Evolutionary conservation across 2,113 vertebrate genomes (phyloP), one percentile per base, ranked within the genome.

Genomic region (Promerops cafer): DNA sequence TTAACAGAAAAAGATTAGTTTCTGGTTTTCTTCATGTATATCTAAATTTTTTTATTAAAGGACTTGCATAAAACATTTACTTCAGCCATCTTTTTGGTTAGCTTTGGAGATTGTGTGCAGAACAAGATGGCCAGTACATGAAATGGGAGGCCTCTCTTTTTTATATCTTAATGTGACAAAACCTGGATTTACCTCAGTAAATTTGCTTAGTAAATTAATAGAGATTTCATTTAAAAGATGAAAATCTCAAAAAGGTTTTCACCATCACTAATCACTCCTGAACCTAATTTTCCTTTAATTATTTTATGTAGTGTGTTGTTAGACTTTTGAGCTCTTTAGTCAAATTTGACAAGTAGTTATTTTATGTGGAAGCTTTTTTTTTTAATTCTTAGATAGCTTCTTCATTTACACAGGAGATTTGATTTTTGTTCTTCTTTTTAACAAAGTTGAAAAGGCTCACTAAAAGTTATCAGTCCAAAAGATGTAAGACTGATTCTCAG

Each of bases 391-490:
- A 35, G 28, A 23, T 82, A 59, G 18, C 27, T 63, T 89, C 65
- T 92, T 31, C 47, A 52, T 92, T 92, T 94, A 35, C 53, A 35
- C 72, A 54, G 56, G 20, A 81, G 63, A 23, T 66, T 80, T 96
- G 39, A n/a, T 91, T 93, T 94, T 76, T 95, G 21, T 86, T 94
- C 84, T 94, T 45, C 85, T 83, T 93, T 97, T 97, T 89, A 94
- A 93, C n/a, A 1, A 75, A 87, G 52, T 87, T 95, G 80, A 96
- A 97, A 96, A 93, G 72, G 18, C 66, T 93, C 17, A 18, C 90
- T 91, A 50, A 90, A 91, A 93, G 35, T 76, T 65, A 40, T 94
- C 63, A 57, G 40, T 87, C 83, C 71, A 69, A 81, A 94, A 94
- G 81, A 91, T 94, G 11, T 83, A 83, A 93, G 83, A 72, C 70